Evolutionary conservation across 53 echinoderm and acorn worm genomes (phyloP).

Genomic region (Holothuria leucospilota): DNA sequence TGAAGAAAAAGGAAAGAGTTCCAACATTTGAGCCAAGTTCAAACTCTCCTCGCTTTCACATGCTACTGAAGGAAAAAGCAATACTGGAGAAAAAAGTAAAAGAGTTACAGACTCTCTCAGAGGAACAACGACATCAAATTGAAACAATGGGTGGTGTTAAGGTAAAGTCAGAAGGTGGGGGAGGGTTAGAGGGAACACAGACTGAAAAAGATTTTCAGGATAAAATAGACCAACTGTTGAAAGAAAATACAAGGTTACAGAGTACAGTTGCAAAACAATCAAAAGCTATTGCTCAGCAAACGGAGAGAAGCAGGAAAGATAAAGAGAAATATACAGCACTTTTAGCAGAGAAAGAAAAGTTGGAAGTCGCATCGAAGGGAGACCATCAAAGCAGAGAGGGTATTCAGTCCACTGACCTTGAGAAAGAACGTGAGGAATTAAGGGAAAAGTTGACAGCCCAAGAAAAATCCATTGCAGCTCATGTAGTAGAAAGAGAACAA

Average conservation of each 20-base stretch:
- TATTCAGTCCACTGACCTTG: conserved; percentile 15
- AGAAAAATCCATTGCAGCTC: conserved; percentile 59
- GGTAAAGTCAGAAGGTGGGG: conserved; percentile 42
- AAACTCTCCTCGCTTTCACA: conserved; percentile 60
- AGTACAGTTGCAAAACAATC: conserved; percentile 77
- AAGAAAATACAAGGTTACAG: conserved; percentile 72
- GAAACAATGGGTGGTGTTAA: conserved; percentile 63
- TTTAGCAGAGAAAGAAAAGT: conserved; percentile 66
- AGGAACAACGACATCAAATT: conserved; percentile 68
- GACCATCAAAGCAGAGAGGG: conserved; percentile 36
- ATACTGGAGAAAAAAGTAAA: conserved; percentile 73
- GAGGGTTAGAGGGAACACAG: background rate
- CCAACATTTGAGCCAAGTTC: conserved; percentile 38
- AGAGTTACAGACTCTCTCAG: conserved; percentile 67
- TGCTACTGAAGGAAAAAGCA: conserved; percentile 72
- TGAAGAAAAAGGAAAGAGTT: conserved; percentile 54
- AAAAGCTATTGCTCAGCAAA: conserved; percentile 87
- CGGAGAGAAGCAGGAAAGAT: conserved; percentile 74
- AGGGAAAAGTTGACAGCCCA: conserved; percentile 66
- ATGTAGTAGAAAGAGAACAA: conserved; percentile 56
- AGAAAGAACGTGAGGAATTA: conserved; percentile 72
- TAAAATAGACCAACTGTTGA: conserved; percentile 59
- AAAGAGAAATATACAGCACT: conserved; percentile 73
- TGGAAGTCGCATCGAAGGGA: conserved; percentile 38
- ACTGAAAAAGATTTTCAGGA: conserved; percentile 21